phyloP scores from a whole-genome alignment of 2,888 invertebrate genomes.

The Drosophila bunnanda region DNA sequence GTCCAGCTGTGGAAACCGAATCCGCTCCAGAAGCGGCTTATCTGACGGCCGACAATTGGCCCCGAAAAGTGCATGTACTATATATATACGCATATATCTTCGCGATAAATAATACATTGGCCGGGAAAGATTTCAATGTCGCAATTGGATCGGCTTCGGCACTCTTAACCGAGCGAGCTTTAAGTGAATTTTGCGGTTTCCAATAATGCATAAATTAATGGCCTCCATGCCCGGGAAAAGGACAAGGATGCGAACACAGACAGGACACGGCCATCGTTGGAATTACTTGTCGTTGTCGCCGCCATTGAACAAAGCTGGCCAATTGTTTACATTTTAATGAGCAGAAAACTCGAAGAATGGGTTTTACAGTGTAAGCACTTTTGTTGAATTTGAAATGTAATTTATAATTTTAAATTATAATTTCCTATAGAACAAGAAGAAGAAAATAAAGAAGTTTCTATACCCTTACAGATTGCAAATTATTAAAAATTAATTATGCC shows the following conservation, averaged over 20 bases:
- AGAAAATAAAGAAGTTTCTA: too few relatives aligned
- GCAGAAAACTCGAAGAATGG: slow-evolving; percentile 23
- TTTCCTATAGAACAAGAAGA: too few relatives aligned
- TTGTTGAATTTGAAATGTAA: too few relatives aligned
- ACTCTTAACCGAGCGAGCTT: slow-evolving; percentile 47
- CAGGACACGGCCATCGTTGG: slow-evolving; percentile 4
- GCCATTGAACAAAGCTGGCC: slow-evolving; percentile 12
- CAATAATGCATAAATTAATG: slow-evolving; percentile 68
- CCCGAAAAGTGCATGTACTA: slow-evolving; percentile 6
- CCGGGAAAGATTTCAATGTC: slow-evolving; percentile 44
- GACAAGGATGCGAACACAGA: slow-evolving; percentile 6
- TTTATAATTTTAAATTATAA: too few relatives aligned
- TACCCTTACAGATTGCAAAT: too few relatives aligned
- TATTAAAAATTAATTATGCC: too few relatives aligned
- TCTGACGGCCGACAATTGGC: slow-evolving; percentile 16
- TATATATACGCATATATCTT: neutral
- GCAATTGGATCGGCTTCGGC: slow-evolving; percentile 32
- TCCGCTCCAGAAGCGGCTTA: slow-evolving; percentile 26
- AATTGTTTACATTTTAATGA: slow-evolving; percentile 66
- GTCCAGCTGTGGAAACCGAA: slow-evolving; percentile 25
- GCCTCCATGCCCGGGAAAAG: neutral
- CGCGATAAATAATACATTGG: slow-evolving; percentile 68
- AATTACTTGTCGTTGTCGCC: slow-evolving; percentile 17
- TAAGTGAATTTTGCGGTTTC: slow-evolving; percentile 72
- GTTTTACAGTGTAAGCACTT: neutral